Percentiles rank a stretch among this genome's conserved stretches.
Conservation (phyloP, 2,888 invertebrate species). For the Microplitis manilae region DNA sequence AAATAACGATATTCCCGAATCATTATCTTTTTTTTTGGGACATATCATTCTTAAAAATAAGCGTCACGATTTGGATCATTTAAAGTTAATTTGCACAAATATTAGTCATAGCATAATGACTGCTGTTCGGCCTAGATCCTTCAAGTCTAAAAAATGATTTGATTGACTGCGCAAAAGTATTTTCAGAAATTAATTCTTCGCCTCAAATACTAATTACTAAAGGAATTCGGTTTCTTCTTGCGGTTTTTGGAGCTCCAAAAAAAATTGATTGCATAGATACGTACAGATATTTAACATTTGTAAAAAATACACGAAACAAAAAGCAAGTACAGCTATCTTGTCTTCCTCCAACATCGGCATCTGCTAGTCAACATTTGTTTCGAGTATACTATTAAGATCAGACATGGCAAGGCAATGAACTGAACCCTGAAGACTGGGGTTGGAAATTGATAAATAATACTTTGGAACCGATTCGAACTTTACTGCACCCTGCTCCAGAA, state of each 20-base stretch:
- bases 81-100: constrained; percentile 7
- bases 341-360: constrained; percentile 53
- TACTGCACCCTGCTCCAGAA: constrained; percentile 53
- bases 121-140: background rate
- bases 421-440: constrained; percentile 55
- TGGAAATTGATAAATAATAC: constrained; percentile 54
- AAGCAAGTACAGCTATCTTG: constrained; percentile 50
- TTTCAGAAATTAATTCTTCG: constrained; percentile 51
- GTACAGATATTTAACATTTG: constrained; percentile 51
- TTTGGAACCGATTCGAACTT: constrained; percentile 45
- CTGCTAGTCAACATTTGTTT: constrained; percentile 57
- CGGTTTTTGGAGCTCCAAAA: constrained; percentile 55
- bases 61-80: background rate
- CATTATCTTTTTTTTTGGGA: background rate
- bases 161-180: constrained; percentile 43
- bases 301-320: constrained; percentile 50
- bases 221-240: constrained; percentile 58
- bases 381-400: constrained; percentile 57
- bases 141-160: constrained; percentile 35
- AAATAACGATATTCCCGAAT: constrained; percentile 11
- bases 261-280: constrained; percentile 52
- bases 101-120: constrained; percentile 16
- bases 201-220: constrained; percentile 50
- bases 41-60: background rate
- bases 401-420: constrained; percentile 51